Percentiles rank a stretch among this genome's conserved stretches.
phyloP scores from a whole-genome alignment of 2,797 vertebrate species.

The Vespertilio murinus region DNA sequence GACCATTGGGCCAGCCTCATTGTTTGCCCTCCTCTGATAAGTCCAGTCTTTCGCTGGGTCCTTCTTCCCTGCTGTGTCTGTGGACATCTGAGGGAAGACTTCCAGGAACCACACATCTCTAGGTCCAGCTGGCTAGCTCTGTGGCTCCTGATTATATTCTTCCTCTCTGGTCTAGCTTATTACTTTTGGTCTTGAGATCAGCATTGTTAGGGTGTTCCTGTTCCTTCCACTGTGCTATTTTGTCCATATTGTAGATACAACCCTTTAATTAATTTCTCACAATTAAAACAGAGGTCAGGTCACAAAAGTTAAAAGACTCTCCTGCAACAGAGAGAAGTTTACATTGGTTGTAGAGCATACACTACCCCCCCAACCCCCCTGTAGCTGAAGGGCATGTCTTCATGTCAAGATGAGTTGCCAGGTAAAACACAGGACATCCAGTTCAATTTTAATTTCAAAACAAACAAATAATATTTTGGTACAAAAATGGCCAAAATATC shows the following conservation, averaged over 20 bases:
- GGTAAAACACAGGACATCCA: background rate
- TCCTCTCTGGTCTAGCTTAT: background rate
- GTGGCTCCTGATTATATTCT: background rate
- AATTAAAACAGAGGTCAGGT: background rate
- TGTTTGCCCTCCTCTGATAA: background rate
- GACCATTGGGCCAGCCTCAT: background rate
- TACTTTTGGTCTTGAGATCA: background rate
- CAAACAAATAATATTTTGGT: background rate
- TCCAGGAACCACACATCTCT: background rate
- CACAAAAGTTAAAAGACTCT: background rate
- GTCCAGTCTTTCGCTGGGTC: background rate
- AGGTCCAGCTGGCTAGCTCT: background rate
- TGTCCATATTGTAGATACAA: background rate
- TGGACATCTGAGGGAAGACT: background rate
- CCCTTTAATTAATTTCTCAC: background rate
- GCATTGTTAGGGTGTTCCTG: background rate
- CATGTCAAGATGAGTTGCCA: background rate
- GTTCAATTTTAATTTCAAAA: background rate
- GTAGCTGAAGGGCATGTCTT: background rate
- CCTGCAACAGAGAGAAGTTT: background rate
- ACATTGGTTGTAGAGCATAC: background rate
- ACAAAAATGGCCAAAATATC: background rate
- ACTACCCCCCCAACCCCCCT: accelerated
- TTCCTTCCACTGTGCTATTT: background rate
- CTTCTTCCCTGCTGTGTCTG: background rate